A percentile compares a stretch with the other conserved stretches of the same genome.
Conservation (phyloP, 2,888 invertebrate species). For the Caenorhabditis drosophilae region DNA sequence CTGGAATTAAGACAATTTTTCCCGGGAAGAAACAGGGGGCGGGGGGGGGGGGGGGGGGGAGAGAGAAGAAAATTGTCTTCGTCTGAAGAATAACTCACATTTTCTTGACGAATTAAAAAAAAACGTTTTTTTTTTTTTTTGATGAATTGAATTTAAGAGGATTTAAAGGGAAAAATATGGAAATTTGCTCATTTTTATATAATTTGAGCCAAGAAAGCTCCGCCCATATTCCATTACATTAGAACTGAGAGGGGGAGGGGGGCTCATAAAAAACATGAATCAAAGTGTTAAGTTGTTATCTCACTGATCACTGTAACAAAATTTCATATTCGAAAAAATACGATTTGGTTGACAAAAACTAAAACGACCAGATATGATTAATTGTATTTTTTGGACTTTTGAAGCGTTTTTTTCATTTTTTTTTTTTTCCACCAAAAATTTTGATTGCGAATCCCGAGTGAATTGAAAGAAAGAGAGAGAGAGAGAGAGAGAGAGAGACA, state of each 20-base stretch:
- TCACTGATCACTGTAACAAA: neutral
- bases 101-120: neutral
- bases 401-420: neutral
- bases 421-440: neutral
- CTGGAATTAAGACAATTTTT: neutral
- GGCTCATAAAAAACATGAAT: too few species aligned
- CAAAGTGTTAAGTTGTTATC: too few species aligned
- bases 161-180: too few species aligned
- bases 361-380: neutral
- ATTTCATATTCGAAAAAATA: neutral
- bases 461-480: neutral
- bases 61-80: neutral
- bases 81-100: neutral
- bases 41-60: neutral
- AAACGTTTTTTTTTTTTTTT: too few species aligned
- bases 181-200: too few species aligned
- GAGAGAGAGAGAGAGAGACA: constrained; percentile 6
- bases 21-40: neutral
- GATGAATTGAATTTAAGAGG: too few species aligned
- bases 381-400: neutral
- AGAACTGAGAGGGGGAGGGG: too few species aligned
- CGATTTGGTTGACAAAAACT: neutral
- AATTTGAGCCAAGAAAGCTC: too few species aligned
- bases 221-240: too few species aligned
- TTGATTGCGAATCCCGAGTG: neutral